Base-by-base conservation (phyloP, 2,113 vertebrate genomes). In the Corynorhinus townsendii region DNA sequence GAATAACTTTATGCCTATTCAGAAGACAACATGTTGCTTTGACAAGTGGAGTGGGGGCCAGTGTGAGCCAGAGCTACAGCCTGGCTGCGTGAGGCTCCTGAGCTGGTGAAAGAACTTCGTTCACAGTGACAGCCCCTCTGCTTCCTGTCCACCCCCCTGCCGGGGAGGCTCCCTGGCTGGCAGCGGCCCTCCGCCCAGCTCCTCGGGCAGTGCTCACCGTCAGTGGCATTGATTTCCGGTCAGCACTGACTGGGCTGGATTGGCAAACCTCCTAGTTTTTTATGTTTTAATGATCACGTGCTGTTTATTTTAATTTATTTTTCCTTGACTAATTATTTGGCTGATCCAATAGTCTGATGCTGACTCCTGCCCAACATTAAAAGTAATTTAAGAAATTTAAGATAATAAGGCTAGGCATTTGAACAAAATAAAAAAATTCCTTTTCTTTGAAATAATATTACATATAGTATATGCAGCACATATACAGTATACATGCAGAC, bases 251-350 rank as follows among this genome's bases (percentile, higher is more conserved):
- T 80, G 38, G 20, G 81, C 79, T 49, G 52, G 80, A 89, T 86
- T 82, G 73, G 76, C 24, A 81, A 71, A 93, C 66, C 14, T 81
- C 45, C 59, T 84, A 3, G 38, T 77, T 64, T 93, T 95, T 86
- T 28, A 79, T 54, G 9, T 90, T 96, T 87, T 96, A 95, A 94
- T 33, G 59, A 45, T 71, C 3, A 1, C 33, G 26, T 92, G 14
- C 17, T 94, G 28, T 24, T 94, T 88, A 94, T 96, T 96, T 91
- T 76, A 76, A 73, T 96, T 89, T 89, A 40, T 77, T 47, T 92
- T 96, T 97, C 69, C 16, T 47, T 89, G 86, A 17, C n/a, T 96
- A 95, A 92, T 96, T 73, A 35, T 93, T 56, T 93, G 94, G 72
- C 80, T 93, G 69, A 49, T 96, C 43, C 28, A 69, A 88, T 54